Base-by-base conservation (phyloP, 1,140 invertebrate species). In the Diorhabda elongata region DNA sequence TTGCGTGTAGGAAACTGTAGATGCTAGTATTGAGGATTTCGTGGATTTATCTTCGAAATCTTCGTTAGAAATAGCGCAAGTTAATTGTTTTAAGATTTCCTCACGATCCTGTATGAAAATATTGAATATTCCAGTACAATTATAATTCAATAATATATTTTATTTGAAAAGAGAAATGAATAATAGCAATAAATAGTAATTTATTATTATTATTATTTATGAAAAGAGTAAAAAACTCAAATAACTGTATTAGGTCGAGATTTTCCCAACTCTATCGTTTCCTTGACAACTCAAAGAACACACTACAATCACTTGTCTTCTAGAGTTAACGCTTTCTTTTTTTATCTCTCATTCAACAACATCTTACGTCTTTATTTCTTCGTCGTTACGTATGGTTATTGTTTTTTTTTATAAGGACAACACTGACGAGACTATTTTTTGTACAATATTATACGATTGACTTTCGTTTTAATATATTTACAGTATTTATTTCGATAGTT, bases 81-180 rank as follows among this genome's bases (percentile, higher is more conserved):
- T 79, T 42, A 84, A 71, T 71, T 81, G 78, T 64, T 77, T 78
- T 61, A 83, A 77, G 67, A 84, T 79, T 63, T 83, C 81, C 67
- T 83, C 82, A 6, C 78, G 80, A 71, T 83, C 78, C 83, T 84
- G 64, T 42, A 76, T 78, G 61, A 61, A 44, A n/a, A 60, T 52
- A 26, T 26, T 26, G 26, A 26, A 26, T 26, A 26, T 26, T 26
- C 26, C 26, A 26, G 26, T 26, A 56, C n/a, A n/a, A 56, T 7
- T 56, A 7, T 56, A 7, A 56, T 56, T 56, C 52, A 56, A 56
- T 56, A 6, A n/a, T 56, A 7, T 56, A n/a, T 56, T 2, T 56
- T n/a, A n/a, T 2, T 7, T 6, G n/a, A 56, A n/a, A 56, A 56
- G 52, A 26, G 26, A 26, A 26, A 26, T 26, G 26, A 26, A 26